These are phyloP conservation scores for Phanerotoma sp. DNA, from an alignment of 2,888 invertebrate genomes.

Conservation along the genomic window DNA sequence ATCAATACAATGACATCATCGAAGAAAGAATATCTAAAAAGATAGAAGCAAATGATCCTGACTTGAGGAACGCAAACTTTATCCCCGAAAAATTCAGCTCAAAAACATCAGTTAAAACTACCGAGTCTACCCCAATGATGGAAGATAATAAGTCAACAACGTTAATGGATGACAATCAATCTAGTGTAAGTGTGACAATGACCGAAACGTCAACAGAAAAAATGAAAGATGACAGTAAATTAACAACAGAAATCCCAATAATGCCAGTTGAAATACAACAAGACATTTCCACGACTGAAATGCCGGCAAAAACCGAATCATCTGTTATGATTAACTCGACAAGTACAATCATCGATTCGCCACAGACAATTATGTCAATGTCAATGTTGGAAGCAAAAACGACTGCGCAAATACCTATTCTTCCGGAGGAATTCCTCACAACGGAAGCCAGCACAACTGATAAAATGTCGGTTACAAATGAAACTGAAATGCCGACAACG, in stretches of 20 bases:
- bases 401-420: slow-evolving; percentile 50
- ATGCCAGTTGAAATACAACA: slow-evolving; percentile 52
- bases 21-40: slow-evolving; percentile 44
- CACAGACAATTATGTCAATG: slow-evolving; percentile 32
- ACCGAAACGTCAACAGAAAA: slow-evolving; percentile 29
- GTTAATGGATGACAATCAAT: slow-evolving; percentile 16
- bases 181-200: slow-evolving; percentile 9
- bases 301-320: slow-evolving; percentile 32
- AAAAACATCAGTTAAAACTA: slow-evolving; percentile 10
- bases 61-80: slow-evolving; percentile 14
- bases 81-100: slow-evolving; percentile 21
- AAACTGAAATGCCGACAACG: slow-evolving; percentile 10
- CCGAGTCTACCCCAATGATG: slow-evolving; percentile 17
- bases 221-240: slow-evolving; percentile 41
- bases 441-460: slow-evolving; percentile 46
- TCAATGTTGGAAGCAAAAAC: slow-evolving; percentile 45
- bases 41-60: slow-evolving; percentile 27
- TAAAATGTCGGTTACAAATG: slow-evolving; percentile 26
- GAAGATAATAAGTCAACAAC: slow-evolving; percentile 1
- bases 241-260: slow-evolving; percentile 51
- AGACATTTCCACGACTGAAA: slow-evolving; percentile 47
- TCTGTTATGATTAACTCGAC: slow-evolving; percentile 27
- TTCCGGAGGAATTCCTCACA: slow-evolving; percentile 51
- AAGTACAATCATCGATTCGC: slow-evolving; percentile 14
- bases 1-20: slow-evolving; percentile 52